These are phyloP conservation scores for Threskiornis aethiopicus DNA, from an alignment of 2,797 vertebrate species.

Conservation along the genomic window DNA sequence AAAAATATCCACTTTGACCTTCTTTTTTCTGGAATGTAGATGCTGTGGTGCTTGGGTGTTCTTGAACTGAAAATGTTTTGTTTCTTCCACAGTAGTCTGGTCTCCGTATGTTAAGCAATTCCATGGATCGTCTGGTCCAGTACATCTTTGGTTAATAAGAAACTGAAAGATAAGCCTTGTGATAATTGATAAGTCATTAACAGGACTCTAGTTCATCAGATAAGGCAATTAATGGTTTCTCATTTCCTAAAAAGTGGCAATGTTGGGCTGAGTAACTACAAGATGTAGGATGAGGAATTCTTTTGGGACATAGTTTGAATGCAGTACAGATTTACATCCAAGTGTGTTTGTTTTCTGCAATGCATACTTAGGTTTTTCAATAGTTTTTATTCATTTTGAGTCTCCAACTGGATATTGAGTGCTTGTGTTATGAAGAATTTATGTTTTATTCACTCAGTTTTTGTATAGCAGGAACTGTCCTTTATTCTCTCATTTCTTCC, in stretches of 20 bases:
- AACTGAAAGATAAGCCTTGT: conserved; percentile 70
- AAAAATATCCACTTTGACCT: not conserved
- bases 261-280: not conserved
- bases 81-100: not conserved
- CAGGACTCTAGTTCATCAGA: conserved; percentile 70
- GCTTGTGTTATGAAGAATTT: not conserved
- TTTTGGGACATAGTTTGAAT: not conserved
- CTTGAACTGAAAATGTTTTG: not conserved
- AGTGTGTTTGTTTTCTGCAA: not conserved
- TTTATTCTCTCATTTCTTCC: not conserved
- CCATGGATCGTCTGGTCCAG: not conserved
- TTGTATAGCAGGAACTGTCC: not conserved
- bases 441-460: not conserved
- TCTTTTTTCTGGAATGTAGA: not conserved
- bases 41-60: not conserved
- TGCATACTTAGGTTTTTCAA: not conserved
- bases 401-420: not conserved
- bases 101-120: conserved; percentile 37
- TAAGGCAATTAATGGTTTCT: conserved; percentile 72
- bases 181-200: conserved; percentile 78
- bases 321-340: not conserved
- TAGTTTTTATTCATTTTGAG: not conserved
- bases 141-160: conserved; percentile 78
- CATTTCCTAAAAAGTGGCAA: conserved; percentile 54
- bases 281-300: conserved; percentile 21